Evolutionary conservation across 2,797 vertebrate genomes (phyloP).

Genomic region (Falco rusticolus): DNA sequence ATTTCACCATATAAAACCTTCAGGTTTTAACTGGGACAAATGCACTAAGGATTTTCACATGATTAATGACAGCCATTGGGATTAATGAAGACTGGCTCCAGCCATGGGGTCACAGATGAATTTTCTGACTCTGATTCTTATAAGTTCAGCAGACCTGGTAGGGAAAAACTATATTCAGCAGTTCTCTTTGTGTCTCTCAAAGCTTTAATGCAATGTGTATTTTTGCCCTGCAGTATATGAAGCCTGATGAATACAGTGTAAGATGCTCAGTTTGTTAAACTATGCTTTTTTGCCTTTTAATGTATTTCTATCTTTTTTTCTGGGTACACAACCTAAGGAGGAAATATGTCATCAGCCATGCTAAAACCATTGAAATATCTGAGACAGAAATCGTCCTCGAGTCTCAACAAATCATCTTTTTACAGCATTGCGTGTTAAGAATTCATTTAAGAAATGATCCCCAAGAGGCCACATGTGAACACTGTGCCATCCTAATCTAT

Average conservation of each 20-base stretch:
- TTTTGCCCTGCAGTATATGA: neutral
- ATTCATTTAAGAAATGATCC: slow-evolving; percentile 61
- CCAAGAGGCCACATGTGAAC: slow-evolving; percentile 50
- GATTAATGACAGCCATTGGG: neutral
- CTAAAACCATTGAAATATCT: slow-evolving; percentile 35
- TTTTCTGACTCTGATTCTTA: neutral
- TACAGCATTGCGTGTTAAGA: slow-evolving; percentile 3
- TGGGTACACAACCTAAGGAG: neutral
- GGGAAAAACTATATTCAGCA: neutral
- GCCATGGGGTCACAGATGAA: neutral
- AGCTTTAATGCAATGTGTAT: neutral
- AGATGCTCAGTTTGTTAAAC: slow-evolving; percentile 6
- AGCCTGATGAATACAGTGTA: neutral
- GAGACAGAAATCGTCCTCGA: neutral
- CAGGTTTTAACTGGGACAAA: neutral
- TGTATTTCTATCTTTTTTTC: neutral
- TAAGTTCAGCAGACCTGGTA: neutral
- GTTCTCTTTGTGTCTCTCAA: neutral
- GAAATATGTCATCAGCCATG: slow-evolving; percentile 15
- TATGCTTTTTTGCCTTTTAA: neutral
- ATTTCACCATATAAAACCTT: neutral
- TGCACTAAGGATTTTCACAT: neutral
- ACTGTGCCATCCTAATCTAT: slow-evolving; percentile 58
- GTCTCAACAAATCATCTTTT: slow-evolving; percentile 59
- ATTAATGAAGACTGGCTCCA: neutral